phyloP scores from a whole-genome alignment of 2,113 vertebrate species.

The Tautogolabrus adspersus region DNA sequence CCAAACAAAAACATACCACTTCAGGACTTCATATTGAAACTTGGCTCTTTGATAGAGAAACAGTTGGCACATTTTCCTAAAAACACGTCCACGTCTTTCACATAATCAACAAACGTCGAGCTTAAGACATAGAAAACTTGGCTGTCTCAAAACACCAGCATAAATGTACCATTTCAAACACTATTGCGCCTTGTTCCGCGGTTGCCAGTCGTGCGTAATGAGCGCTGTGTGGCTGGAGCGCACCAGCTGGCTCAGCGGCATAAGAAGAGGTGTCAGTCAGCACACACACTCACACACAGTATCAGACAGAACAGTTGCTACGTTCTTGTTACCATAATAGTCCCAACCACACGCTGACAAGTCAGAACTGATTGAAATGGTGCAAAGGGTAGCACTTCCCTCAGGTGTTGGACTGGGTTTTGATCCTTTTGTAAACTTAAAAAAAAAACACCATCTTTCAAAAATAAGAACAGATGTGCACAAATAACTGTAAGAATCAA shows the following conservation, averaged over 20 bases:
- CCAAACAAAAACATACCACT: not conserved
- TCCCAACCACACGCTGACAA: conserved; percentile 34
- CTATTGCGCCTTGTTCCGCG: conserved; percentile 22
- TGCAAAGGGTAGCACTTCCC: conserved; percentile 11
- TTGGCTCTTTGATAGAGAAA: not conserved
- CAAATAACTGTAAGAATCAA: not conserved
- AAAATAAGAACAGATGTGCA: not conserved
- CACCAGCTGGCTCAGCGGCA: conserved; percentile 37
- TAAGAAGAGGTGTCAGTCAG: conserved; percentile 30
- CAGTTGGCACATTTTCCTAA: not conserved
- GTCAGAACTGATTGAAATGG: conserved; percentile 11
- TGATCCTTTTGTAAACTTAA: not conserved
- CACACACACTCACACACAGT: not conserved
- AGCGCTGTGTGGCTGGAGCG: conserved; percentile 45
- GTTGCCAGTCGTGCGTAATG: conserved; percentile 61
- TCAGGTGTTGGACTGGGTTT: not conserved
- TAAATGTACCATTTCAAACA: not conserved
- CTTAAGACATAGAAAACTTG: not conserved
- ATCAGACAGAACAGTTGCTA: conserved; percentile 21
- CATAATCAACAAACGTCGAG: not conserved
- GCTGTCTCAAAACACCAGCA: conserved; percentile 1
- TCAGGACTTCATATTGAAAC: not conserved
- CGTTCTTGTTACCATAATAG: conserved; percentile 31
- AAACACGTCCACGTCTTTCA: not conserved
- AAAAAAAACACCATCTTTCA: not conserved